Conservation (phyloP, 2,113 vertebrate species). For the Protomyctophum bolini region DNA sequence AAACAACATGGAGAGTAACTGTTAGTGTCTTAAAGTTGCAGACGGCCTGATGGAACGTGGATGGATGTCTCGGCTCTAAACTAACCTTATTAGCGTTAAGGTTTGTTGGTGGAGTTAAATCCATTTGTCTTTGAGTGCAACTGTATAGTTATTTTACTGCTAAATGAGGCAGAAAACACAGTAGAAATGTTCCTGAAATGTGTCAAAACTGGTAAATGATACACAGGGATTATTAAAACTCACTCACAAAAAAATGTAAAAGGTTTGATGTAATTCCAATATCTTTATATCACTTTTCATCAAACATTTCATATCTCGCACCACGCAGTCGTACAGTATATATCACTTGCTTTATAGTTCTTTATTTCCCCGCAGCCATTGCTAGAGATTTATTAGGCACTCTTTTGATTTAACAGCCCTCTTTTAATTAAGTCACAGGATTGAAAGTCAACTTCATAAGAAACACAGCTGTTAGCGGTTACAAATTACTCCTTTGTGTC, state of each 20-base stretch:
- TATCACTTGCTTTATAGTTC: conserved; percentile 41
- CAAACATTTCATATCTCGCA: conserved; percentile 8
- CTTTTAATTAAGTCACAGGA: conserved; percentile 64
- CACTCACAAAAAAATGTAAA: neutral
- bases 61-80: too few species aligned
- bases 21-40: too few species aligned
- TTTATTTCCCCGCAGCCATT: conserved; percentile 11
- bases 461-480: conserved; percentile 15
- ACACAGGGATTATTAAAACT: conserved; percentile 15
- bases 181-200: neutral
- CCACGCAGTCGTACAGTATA: conserved; percentile 3
- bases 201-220: neutral
- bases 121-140: too few species aligned
- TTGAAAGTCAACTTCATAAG: conserved; percentile 49
- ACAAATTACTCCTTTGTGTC: conserved; percentile 56
- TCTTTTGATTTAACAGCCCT: conserved; percentile 45
- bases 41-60: too few species aligned
- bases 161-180: conserved; percentile 2
- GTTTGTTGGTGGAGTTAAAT: too few species aligned
- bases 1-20: too few species aligned
- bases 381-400: conserved; percentile 36
- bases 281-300: neutral
- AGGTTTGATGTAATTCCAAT: neutral
- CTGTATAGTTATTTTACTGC: neutral
- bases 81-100: too few species aligned